phyloP scores from a whole-genome alignment of 2,797 vertebrate species.

The Kryptolebias ocellatus region DNA sequence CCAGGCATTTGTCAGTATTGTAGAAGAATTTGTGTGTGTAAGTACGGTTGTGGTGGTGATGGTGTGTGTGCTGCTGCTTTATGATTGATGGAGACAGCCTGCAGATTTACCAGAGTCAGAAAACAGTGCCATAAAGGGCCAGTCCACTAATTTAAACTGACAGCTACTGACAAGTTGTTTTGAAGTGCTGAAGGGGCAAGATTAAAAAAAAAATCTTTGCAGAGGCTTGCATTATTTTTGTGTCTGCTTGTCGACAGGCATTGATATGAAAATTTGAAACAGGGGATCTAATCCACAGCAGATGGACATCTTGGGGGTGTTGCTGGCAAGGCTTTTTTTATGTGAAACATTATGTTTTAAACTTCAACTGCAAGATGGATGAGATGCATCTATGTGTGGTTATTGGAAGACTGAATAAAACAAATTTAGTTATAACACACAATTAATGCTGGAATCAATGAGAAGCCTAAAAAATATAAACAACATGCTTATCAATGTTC shows the following conservation, averaged over 20 bases:
- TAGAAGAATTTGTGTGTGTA: slow-evolving; percentile 38
- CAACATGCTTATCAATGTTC: slow-evolving; percentile 11
- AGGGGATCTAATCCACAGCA: slow-evolving; percentile 57
- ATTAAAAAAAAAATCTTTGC: slow-evolving; percentile 45
- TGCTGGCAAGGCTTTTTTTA: slow-evolving; percentile 36
- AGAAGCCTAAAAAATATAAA: slow-evolving; percentile 20
- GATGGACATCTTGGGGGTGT: slow-evolving; percentile 60
- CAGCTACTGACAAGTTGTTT: slow-evolving; percentile 74
- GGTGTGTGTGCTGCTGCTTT: slow-evolving; percentile 20
- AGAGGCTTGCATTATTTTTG: slow-evolving; percentile 55
- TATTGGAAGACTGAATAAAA: slow-evolving; percentile 2
- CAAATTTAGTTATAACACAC: neutral
- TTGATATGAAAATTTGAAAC: slow-evolving; percentile 56
- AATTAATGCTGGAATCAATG: slow-evolving; percentile 9
- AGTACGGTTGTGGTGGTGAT: slow-evolving; percentile 26
- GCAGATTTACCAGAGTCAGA: slow-evolving; percentile 70
- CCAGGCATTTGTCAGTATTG: slow-evolving; percentile 20
- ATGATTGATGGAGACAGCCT: slow-evolving; percentile 69
- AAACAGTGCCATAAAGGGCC: slow-evolving; percentile 52
- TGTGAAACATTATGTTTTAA: slow-evolving; percentile 24
- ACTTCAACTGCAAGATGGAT: slow-evolving; percentile 37
- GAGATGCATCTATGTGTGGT: slow-evolving; percentile 19
- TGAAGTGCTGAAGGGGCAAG: slow-evolving; percentile 68
- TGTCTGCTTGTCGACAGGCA: slow-evolving; percentile 46
- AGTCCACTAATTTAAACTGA: slow-evolving; percentile 71